phyloP scores from a whole-genome alignment of 2,113 vertebrate species.

The Raja brachyura region DNA sequence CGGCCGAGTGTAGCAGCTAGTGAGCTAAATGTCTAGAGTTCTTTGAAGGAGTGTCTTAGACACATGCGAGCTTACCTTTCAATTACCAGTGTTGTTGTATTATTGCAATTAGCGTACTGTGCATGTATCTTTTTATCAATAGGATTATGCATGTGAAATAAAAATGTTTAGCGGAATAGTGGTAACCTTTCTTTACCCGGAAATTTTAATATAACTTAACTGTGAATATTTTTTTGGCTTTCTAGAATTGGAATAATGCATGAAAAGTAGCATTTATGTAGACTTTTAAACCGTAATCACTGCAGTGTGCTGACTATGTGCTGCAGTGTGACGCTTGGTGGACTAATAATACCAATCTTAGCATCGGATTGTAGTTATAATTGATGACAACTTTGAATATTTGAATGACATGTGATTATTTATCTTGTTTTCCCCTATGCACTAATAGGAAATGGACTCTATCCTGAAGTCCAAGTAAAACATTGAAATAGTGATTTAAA shows the following conservation, averaged over 20 bases:
- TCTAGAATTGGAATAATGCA: neutral
- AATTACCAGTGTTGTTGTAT: conserved; percentile 12
- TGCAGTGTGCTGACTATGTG: neutral
- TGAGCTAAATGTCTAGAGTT: conserved; percentile 43
- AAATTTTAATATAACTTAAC: neutral
- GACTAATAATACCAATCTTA: conserved; percentile 18
- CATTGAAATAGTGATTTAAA: too few species aligned
- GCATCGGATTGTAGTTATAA: conserved; percentile 22
- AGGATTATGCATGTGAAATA: neutral
- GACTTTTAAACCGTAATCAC: neutral
- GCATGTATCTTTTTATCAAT: conserved; percentile 16
- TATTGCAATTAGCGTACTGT: neutral
- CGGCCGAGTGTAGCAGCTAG: conserved; percentile 43
- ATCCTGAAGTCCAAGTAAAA: neutral
- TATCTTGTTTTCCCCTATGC: neutral
- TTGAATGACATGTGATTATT: conserved; percentile 31
- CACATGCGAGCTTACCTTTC: conserved; percentile 38
- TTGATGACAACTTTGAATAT: neutral
- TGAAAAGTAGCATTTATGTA: conserved; percentile 9
- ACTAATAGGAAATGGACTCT: neutral
- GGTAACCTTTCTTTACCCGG: neutral
- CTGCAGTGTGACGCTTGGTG: conserved; percentile 31
- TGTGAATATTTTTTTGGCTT: neutral
- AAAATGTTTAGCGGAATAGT: neutral
- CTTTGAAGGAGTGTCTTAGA: conserved; percentile 43